Evolutionary conservation across 2,797 vertebrate species (phyloP).

Genomic region (Trachurus trachurus): DNA sequence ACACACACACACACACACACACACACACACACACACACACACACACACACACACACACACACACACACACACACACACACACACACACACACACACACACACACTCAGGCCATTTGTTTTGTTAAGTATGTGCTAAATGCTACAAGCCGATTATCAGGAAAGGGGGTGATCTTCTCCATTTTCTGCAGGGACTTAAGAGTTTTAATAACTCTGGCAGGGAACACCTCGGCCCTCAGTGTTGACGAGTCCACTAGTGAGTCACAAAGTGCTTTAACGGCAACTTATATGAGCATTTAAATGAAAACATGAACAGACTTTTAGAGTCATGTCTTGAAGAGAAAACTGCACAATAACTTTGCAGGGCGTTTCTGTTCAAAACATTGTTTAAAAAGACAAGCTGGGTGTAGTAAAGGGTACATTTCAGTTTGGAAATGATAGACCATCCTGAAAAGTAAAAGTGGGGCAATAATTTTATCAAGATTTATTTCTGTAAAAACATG

Average conservation of each 20-base stretch:
- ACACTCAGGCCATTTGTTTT: conserved; percentile 91
- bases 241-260: conserved; percentile 9
- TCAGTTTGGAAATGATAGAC: neutral
- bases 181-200: conserved; percentile 49
- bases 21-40: conserved; percentile 48
- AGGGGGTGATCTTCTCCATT: conserved; percentile 51
- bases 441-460: neutral
- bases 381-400: conserved; percentile 8
- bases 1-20: conserved; percentile 32
- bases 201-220: conserved; percentile 66
- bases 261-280: conserved; percentile 17
- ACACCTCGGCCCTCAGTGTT: conserved; percentile 66
- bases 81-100: conserved; percentile 41
- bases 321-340: conserved; percentile 3
- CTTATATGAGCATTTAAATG: conserved; percentile 7
- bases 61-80: no score
- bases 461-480: neutral
- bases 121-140: conserved; percentile 92
- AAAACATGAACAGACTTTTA: neutral
- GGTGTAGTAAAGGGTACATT: neutral
- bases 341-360: neutral
- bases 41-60: conserved; percentile 44
- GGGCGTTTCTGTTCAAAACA: neutral
- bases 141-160: conserved; percentile 89
- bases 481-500: neutral